Evolutionary conservation across 2,888 invertebrate genomes (phyloP).

Genomic region (Pterostichus niger): DNA sequence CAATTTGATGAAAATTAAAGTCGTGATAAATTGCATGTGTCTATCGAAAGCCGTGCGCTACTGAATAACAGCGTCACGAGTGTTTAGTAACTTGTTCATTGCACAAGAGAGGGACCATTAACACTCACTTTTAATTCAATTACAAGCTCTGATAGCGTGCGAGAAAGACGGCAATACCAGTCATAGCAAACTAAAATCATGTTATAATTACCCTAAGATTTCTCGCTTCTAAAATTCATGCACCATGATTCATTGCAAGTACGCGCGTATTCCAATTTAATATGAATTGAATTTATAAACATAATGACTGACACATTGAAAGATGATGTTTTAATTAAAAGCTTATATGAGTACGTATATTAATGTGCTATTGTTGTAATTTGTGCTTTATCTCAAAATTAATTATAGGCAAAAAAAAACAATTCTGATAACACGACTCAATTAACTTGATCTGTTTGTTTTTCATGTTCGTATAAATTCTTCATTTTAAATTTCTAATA

Average conservation of each 20-base stretch:
- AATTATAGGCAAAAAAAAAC: neutral
- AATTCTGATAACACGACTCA: neutral
- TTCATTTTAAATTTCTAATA: too few species aligned
- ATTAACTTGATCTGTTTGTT: neutral
- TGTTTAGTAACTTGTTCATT: slow-evolving; percentile 63
- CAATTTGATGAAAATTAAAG: slow-evolving; percentile 19
- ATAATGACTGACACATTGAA: neutral
- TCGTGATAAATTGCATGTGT: slow-evolving; percentile 18
- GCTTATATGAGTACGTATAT: neutral
- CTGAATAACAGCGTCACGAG: slow-evolving; percentile 50
- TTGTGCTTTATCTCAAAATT: neutral
- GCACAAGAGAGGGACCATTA: slow-evolving; percentile 58
- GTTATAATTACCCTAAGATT: slow-evolving; percentile 48
- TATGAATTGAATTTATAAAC: slow-evolving; percentile 2
- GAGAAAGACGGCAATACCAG: slow-evolving; percentile 22
- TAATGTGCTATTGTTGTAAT: neutral
- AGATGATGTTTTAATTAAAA: neutral
- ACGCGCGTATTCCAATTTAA: slow-evolving; percentile 7
- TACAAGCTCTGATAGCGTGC: slow-evolving; percentile 40
- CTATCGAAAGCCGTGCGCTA: slow-evolving; percentile 28
- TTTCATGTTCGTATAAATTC: neutral
- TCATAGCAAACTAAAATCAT: slow-evolving; percentile 46
- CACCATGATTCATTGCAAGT: slow-evolving; percentile 8
- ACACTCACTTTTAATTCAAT: slow-evolving; percentile 64
- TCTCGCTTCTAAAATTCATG: slow-evolving; percentile 24